Conservation (phyloP, 2,797 vertebrate genomes). For the Scyliorhinus canicula region DNA sequence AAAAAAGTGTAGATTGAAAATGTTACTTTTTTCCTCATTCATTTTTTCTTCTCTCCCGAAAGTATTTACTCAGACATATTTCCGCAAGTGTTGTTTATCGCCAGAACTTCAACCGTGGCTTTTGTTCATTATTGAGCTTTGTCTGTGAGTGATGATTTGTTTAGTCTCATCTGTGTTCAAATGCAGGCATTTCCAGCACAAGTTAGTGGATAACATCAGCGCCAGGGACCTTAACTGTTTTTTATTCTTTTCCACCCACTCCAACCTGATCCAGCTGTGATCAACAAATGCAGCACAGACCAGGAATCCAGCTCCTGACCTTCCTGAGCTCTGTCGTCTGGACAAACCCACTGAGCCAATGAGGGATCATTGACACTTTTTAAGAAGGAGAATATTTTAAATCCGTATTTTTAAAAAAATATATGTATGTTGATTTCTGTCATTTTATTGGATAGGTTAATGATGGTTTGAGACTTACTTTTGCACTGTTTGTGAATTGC, state of each 20-base stretch:
- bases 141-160: background rate
- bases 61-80: background rate
- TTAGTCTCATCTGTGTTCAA: background rate
- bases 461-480: background rate
- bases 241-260: background rate
- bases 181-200: background rate
- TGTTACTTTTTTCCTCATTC: background rate
- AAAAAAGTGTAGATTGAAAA: background rate
- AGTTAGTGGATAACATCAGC: background rate
- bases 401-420: background rate
- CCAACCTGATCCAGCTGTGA: background rate
- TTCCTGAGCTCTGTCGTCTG: background rate
- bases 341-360: background rate
- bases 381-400: background rate
- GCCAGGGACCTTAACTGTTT: background rate
- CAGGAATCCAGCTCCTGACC: background rate
- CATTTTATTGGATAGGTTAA: background rate
- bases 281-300: background rate
- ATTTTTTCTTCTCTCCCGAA: background rate
- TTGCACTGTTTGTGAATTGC: background rate
- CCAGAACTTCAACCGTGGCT: background rate
- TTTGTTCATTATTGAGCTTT: background rate
- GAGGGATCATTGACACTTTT: background rate
- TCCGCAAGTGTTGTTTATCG: background rate
- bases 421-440: background rate